Base-by-base conservation (phyloP, 2,888 invertebrate genomes). In the Onthophagus sagittarius region DNA sequence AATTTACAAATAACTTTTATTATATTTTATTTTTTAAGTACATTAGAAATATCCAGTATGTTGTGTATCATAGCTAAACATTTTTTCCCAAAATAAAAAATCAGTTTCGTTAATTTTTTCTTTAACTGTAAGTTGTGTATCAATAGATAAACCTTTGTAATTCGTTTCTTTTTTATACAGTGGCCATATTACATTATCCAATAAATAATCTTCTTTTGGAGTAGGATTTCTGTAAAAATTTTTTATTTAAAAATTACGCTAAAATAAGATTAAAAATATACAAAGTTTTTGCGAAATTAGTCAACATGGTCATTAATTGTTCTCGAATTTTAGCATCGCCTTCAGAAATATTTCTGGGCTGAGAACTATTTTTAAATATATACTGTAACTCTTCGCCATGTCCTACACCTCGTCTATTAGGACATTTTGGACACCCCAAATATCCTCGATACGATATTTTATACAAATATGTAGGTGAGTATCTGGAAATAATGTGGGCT, bases 221-320 rank as follows among this genome's bases (percentile, higher is more conserved):
- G 67, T 67, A 15, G 67, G 67, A 23, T 67, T 31, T 31, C 67
- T 67, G 6, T 31, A 63, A 63, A 53, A n/a, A n/a, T n/a, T n/a
- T n/a, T n/a, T n/a, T n/a, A n/a, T n/a, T n/a, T n/a, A n/a, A n/a
- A n/a, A n/a, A n/a, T n/a, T n/a, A n/a, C n/a, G n/a, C n/a, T n/a
- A n/a, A n/a, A n/a, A n/a, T n/a, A n/a, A n/a, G n/a, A n/a, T n/a
- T n/a, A n/a, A n/a, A n/a, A n/a, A n/a, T n/a, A n/a, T n/a, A 65
- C 65, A 15, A n/a, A 65, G 65, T 65, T 15, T 65, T 65, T n/a
- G 65, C 65, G 31, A 65, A 67, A 32, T 67, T 31, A 5, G 67
- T 67, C 67, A 23, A 67, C 31, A 15, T 9, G 2, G 23, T 67
- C 1, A 31, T 32, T 32, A 67, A 23, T 31, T 67, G 31, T 67